Evolutionary conservation across 2,113 vertebrate genomes (phyloP), one percentile per base, ranked within the genome.

Genomic region (Ovibos moschatus): DNA sequence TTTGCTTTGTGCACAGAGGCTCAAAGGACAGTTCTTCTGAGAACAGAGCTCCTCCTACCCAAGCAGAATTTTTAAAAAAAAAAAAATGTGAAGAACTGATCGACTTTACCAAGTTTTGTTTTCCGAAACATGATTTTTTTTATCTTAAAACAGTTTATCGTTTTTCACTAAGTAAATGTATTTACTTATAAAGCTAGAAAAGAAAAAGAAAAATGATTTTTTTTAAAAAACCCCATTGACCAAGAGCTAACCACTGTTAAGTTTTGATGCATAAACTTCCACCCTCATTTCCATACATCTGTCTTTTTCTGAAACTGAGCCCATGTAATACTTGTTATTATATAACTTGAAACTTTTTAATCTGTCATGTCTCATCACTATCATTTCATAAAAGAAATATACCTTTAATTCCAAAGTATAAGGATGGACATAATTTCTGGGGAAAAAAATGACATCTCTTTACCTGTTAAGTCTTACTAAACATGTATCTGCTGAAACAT

Each of bases 341-440:
- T 36, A 58, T 30, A 81, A 55, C 36, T 27, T 81, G 67, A 25
- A 47, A 13, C 33, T 58, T 78, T 94, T 60, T 7, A 89, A 55
- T 81, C 40, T 10, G 5, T 30, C 33, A 86, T 78, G 16, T 95
- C n/a, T 91, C 28, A 33, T 47, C 74, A 71, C 25, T 33, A 53
- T 55, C 9, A 36, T 96, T 74, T 85, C n/a, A 76, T 91, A 64
- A 91, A 97, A 93, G 86, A 94, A 91, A 57, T 64, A 14, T 15
- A 74, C 25, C 14, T 64, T 89, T 58, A 86, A 74, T 85, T 95
- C 14, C 55, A 87, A 78, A 97, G 43, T 36, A 85, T 33, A 45
- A 96, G 5, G 64, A 55, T 36, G 28, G 83, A 16, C 45, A 91
- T 83, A 79, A 78, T 43, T 51, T 60, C 40, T 87, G 58, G 25